A percentile compares a stretch with the other conserved stretches of the same genome.
phyloP scores from a whole-genome alignment of 2,797 vertebrate species.

The Urocyon cinereoargenteus region DNA sequence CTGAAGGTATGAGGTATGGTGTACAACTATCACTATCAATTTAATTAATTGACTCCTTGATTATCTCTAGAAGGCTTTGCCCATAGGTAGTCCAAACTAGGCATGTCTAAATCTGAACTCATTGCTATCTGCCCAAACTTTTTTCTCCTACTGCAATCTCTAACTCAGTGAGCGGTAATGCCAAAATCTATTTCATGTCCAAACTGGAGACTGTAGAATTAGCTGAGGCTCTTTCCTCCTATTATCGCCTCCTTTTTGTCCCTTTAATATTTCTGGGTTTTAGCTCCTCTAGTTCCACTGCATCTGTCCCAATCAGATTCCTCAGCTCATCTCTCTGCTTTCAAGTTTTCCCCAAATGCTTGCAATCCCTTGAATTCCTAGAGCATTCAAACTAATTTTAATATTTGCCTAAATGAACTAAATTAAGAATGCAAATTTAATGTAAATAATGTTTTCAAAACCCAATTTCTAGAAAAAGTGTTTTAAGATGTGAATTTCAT shows the following conservation, averaged over 20 bases:
- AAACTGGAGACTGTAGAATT: neutral
- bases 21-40: no score
- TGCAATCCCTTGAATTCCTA: neutral
- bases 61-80: neutral
- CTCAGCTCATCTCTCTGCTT: neutral
- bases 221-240: neutral
- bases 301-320: neutral
- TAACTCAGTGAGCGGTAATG: neutral
- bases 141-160: neutral
- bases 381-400: neutral
- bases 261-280: conserved; percentile 40
- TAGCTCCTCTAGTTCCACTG: neutral
- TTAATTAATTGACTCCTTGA: neutral
- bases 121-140: neutral
- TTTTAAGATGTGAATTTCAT: neutral
- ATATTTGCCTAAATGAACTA: neutral
- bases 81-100: neutral
- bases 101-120: neutral
- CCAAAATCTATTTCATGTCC: neutral
- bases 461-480: neutral
- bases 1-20: no score
- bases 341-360: neutral
- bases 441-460: neutral
- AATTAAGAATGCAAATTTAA: neutral
- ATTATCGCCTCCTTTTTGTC: neutral